These are phyloP conservation scores for Dolomedes plantarius DNA, from an alignment of 2,888 invertebrate genomes.

Conservation along the genomic window DNA sequence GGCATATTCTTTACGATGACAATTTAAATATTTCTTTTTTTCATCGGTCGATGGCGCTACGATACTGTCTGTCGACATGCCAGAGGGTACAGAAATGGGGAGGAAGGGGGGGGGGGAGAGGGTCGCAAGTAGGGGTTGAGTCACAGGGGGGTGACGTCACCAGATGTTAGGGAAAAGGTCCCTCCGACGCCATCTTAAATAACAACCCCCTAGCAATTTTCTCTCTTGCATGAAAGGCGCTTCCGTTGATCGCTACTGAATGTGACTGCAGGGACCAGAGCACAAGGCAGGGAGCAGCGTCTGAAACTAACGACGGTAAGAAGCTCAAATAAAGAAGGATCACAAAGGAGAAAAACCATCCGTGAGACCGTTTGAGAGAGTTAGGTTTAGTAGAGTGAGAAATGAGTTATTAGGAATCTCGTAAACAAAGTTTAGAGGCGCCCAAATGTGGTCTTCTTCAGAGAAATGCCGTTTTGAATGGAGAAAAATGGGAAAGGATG, in stretches of 20 bases:
- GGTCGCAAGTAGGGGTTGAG: conserved; percentile 34
- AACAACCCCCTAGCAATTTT: conserved; percentile 20
- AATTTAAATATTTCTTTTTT: conserved; percentile 53
- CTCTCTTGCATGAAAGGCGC: neutral
- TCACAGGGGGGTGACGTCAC: conserved; percentile 61
- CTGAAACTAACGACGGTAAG: neutral
- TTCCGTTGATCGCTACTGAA: neutral
- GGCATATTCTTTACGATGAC: no score
- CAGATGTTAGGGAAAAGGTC: conserved; percentile 25
- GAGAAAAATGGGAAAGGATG: no score
- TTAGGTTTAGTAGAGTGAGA: no score
- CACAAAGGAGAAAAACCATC: neutral
- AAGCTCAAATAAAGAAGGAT: neutral
- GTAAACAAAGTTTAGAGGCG: no score
- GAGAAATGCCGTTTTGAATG: no score
- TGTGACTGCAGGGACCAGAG: neutral
- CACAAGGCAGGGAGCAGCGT: neutral
- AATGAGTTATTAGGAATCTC: no score
- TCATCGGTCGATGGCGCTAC: conserved; percentile 66
- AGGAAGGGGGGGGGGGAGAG: conserved; percentile 17
- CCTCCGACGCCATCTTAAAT: conserved; percentile 52
- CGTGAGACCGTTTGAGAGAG: no score
- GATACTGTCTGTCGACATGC: conserved; percentile 49
- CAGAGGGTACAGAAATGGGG: conserved; percentile 28
- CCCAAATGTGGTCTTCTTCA: no score